Evolutionary conservation across 2,888 invertebrate species (phyloP).

Genomic region (Cryptocheilus praepositus): DNA sequence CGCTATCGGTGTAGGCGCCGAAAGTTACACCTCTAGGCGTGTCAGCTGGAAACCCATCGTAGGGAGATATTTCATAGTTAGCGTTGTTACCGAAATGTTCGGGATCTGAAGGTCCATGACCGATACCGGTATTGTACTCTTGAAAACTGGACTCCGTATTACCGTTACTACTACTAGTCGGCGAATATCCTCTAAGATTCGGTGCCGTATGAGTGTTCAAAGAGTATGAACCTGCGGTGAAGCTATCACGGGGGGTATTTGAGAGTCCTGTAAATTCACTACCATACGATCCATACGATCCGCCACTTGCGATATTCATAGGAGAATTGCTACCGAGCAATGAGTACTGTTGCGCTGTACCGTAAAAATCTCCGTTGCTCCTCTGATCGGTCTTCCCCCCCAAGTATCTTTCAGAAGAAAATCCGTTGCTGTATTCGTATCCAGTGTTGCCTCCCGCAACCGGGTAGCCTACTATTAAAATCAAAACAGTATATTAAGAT

Average conservation of each 20-base stretch:
- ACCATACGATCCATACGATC: slow-evolving; percentile 22
- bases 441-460: slow-evolving; percentile 34
- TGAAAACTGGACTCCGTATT: slow-evolving; percentile 40
- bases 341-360: slow-evolving; percentile 28
- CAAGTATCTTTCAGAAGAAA: slow-evolving; percentile 31
- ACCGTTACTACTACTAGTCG: slow-evolving; percentile 39
- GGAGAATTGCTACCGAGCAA: slow-evolving; percentile 31
- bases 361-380: slow-evolving; percentile 36
- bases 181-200: slow-evolving; percentile 44
- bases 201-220: slow-evolving; percentile 40
- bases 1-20: not conserved
- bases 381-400: slow-evolving; percentile 41
- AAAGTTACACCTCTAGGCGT: not conserved
- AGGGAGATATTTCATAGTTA: slow-evolving; percentile 15
- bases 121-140: slow-evolving; percentile 34
- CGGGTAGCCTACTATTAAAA: slow-evolving; percentile 38
- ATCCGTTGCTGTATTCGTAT: slow-evolving; percentile 43
- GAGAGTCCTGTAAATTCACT: slow-evolving; percentile 37
- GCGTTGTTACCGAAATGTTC: slow-evolving; percentile 12
- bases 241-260: slow-evolving; percentile 32
- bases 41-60: slow-evolving; percentile 30
- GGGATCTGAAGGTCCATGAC: slow-evolving; percentile 31
- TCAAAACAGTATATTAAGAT: not conserved
- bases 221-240: slow-evolving; percentile 46
- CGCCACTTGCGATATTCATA: slow-evolving; percentile 33